Percentiles rank a stretch among this genome's conserved stretches.
phyloP scores from a whole-genome alignment of 2,888 invertebrate genomes.

The Crioceris asparagi region DNA sequence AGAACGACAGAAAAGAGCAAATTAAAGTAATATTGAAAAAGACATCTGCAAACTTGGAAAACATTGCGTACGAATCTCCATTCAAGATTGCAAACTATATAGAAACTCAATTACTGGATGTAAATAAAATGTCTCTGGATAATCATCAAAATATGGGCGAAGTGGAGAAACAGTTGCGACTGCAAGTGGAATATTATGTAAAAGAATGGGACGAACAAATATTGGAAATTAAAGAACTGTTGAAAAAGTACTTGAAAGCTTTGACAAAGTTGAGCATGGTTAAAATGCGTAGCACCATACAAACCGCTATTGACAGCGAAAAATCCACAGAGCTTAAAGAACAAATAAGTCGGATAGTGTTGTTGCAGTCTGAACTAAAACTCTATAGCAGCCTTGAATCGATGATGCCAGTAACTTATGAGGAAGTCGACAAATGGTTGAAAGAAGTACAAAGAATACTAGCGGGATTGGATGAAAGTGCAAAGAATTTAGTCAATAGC shows the following conservation, averaged over 20 bases:
- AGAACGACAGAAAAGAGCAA: conserved; percentile 23
- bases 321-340: conserved; percentile 2
- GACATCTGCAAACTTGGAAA: conserved; percentile 23
- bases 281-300: not conserved
- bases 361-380: conserved; percentile 8
- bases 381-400: conserved; percentile 3
- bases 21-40: conserved; percentile 24
- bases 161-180: conserved; percentile 21
- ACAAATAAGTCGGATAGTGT: conserved; percentile 6
- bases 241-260: conserved; percentile 3
- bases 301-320: not conserved
- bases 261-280: not conserved
- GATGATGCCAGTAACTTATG: conserved; percentile 4
- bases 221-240: conserved; percentile 10
- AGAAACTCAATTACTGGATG: conserved; percentile 29
- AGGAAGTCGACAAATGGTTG: conserved; percentile 21
- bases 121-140: conserved; percentile 30
- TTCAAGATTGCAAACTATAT: conserved; percentile 29
- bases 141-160: conserved; percentile 28
- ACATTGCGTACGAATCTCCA: conserved; percentile 26
- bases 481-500: conserved; percentile 21
- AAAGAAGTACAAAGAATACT: conserved; percentile 17
- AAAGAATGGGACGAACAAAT: conserved; percentile 21
- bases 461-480: conserved; percentile 19
- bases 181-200: conserved; percentile 25